Evolutionary conservation across 2,797 vertebrate genomes (phyloP).

Genomic region (Peromyscus nudipes): DNA sequence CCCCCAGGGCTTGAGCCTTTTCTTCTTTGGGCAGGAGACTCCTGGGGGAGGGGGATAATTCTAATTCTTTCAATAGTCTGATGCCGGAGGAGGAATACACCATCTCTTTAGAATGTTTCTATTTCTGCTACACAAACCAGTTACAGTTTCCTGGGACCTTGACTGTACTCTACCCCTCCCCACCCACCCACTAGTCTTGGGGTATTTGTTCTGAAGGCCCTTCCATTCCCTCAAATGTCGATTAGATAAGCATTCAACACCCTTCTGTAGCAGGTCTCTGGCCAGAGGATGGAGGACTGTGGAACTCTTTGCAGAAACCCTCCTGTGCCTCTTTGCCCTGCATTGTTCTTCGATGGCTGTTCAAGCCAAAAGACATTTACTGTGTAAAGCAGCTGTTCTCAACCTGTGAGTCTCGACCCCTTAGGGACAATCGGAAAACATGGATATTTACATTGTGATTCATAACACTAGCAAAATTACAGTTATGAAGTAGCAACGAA

Average conservation of each 20-base stretch:
- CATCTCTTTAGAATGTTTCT: background rate
- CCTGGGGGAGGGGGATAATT: background rate
- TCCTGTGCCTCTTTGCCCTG: background rate
- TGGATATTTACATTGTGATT: background rate
- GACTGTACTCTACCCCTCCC: background rate
- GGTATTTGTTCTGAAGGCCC: background rate
- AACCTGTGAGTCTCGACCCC: background rate
- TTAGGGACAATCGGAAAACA: background rate
- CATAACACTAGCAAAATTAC: background rate
- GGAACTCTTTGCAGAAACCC: background rate
- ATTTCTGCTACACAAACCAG: background rate
- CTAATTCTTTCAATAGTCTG: background rate
- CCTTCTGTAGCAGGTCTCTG: background rate
- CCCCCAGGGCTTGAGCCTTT: background rate
- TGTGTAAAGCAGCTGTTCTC: background rate
- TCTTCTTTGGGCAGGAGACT: background rate
- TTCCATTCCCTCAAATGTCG: no score
- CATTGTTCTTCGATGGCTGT: background rate
- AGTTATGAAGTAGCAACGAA: background rate
- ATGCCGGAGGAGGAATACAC: background rate
- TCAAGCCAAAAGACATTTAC: conserved; percentile 37
- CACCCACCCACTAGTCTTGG: background rate
- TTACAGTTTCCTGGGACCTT: background rate
- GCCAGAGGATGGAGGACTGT: background rate
- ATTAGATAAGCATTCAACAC: background rate